phyloP scores from a whole-genome alignment of 2,113 vertebrate genomes.

The Gadus macrocephalus region DNA sequence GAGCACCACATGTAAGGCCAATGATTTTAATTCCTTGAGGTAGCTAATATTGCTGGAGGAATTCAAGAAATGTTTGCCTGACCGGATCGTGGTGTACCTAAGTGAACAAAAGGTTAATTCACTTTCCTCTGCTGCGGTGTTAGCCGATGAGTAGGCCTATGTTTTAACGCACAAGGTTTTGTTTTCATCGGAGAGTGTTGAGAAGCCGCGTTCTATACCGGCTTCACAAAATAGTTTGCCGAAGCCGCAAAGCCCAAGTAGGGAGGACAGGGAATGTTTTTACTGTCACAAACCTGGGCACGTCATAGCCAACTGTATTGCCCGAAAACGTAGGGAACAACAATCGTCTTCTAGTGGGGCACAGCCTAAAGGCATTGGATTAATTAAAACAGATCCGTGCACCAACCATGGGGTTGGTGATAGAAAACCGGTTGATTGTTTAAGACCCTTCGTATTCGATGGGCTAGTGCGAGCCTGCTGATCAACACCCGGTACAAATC shows the following conservation, averaged over 20 bases:
- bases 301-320: neutral
- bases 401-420: neutral
- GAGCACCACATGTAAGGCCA: neutral
- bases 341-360: too few relatives aligned
- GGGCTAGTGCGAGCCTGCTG: neutral
- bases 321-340: neutral
- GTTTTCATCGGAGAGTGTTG: neutral
- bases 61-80: conserved; percentile 6
- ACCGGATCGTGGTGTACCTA: neutral
- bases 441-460: neutral
- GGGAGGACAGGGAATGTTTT: neutral
- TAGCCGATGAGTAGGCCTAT: neutral
- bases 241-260: neutral
- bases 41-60: conserved; percentile 16
- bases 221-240: neutral
- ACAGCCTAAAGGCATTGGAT: neutral
- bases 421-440: neutral
- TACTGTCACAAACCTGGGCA: neutral
- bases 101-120: conserved; percentile 4
- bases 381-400: neutral
- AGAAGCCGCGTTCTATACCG: neutral
- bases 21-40: neutral
- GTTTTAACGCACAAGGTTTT: neutral
- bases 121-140: neutral
- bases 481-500: neutral